Percentiles rank a stretch among this genome's conserved stretches.
Evolutionary conservation across 2,113 vertebrate genomes (phyloP).

Genomic region (Chionis minor): DNA sequence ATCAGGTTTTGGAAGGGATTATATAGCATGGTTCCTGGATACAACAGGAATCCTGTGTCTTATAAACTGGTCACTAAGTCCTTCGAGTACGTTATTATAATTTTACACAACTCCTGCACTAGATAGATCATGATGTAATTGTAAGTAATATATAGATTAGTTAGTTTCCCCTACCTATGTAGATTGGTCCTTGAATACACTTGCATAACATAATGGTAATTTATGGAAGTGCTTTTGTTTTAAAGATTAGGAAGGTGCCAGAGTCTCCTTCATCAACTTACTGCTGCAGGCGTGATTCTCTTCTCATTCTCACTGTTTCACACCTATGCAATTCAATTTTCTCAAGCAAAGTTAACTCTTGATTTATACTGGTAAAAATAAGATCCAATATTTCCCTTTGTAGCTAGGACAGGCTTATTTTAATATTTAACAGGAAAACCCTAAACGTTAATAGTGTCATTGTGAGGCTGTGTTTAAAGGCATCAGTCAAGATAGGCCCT

Average conservation of each 20-base stretch:
- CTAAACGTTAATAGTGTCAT: neutral
- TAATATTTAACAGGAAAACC: neutral
- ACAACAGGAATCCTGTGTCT: neutral
- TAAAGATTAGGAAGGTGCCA: constrained; percentile 26
- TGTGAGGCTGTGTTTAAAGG: neutral
- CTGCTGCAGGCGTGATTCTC: neutral
- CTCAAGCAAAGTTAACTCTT: neutral
- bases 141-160: neutral
- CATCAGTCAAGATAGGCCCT: neutral
- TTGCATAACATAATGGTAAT: constrained; percentile 3
- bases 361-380: constrained; percentile 1
- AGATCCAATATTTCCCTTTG: neutral
- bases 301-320: constrained; percentile 5
- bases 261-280: constrained; percentile 14
- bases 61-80: neutral
- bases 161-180: neutral
- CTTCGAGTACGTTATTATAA: neutral
- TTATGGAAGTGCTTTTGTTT: constrained; percentile 18
- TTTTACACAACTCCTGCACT: neutral
- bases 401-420: neutral
- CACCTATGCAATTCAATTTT: constrained; percentile 8
- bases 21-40: neutral
- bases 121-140: neutral
- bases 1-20: constrained; percentile 26
- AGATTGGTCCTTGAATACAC: constrained; percentile 16